Base-by-base conservation (phyloP, 2,888 invertebrate species). In the Brachyptera risi region DNA sequence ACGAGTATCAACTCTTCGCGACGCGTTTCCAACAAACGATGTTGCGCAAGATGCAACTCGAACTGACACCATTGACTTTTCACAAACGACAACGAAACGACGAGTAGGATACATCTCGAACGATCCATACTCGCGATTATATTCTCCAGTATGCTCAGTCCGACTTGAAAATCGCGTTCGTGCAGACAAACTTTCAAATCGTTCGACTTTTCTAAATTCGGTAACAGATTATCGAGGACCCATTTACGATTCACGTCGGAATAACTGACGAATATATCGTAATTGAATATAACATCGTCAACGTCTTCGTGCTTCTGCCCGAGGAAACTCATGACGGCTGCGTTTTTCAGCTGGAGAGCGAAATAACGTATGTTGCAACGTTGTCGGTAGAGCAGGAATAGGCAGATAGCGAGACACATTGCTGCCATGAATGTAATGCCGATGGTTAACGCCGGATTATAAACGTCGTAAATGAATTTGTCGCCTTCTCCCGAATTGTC, bases 61-160 rank as follows among this genome's bases (percentile, higher is more conserved):
- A 85, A 87, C 68, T 85, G 83, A 68, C 87, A 87, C 87, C 87
- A 88, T 65, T 86, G 84, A 66, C 87, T 87, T 7, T 80, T 73
- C 5, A 86, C 72, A 71, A 87, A 87, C 65, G 78, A 75, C 40
- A 81, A 76, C 0, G 86, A 86, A 13, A 87, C 78, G 7, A 88
- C 77, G 60, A 87, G 73, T 74, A 87, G 78, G 0, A 87, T 79
- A 3, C 80, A 79, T 17, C 81, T 75, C 0, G 87, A 87, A 1
- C 81, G 78, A 67, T 86, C 85, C 80, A 88, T 86, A 68, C 84
- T 83, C 0, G 83, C 80, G 0, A 86, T 80, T 65, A 88, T 87
- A 67, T 87, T 88, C 69, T 87, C 86, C 63, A 86, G 71, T 61
- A 88, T 87, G 2, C 84, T 81, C 0, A 83, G 75, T 0, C 87